Base-by-base conservation (phyloP, 2,797 vertebrate species). In the Myotis daubentonii region DNA sequence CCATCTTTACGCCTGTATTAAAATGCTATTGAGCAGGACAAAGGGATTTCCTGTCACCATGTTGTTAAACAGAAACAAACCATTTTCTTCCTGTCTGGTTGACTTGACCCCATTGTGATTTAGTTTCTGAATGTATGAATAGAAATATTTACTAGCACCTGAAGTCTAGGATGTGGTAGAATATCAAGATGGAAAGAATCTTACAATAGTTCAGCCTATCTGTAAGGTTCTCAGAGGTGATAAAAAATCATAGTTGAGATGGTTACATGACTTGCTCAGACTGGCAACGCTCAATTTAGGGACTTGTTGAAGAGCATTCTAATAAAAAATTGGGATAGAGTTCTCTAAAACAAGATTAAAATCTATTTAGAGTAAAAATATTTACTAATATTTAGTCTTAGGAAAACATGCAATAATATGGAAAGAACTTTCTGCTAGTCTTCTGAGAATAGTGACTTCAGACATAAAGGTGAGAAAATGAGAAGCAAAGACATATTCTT, bases 391-490 rank as follows among this genome's bases (percentile, higher is more conserved):
- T 66, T 66, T 71, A n/a, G 47, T 91, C 47, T 80, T 92, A 33
- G 41, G 8, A 74, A 95, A 87, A 65, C 16, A 47, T 36, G 16
- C 7, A 57, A n/a, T 47, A 30, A 81, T 51, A 38, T 38, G 62
- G 30, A 93, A 89, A 55, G 60, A 87, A 79, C 8, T 89, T 72
- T 68, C 16, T 51, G n/a, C 41, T 28, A 38, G 38, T 78, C 30
- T 74, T 60, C 44, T 85, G 51, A 95, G 80, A 65, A 62, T 41
- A 66, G 80, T 0, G n/a, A 53, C 33, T 68, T 62, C 8, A 90
- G 62, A 94, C 87, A 81, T 60, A 84, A 87, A 72, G 10, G 10
- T 80, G n/a, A 84, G 60, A 89, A 76, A 72, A 55, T n/a, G 19
- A 55, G 57, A 96, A 51, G 62, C 22, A 87, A 78, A 49, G 19